Conservation (phyloP, 2,797 vertebrate genomes). For the Manis javanica region DNA sequence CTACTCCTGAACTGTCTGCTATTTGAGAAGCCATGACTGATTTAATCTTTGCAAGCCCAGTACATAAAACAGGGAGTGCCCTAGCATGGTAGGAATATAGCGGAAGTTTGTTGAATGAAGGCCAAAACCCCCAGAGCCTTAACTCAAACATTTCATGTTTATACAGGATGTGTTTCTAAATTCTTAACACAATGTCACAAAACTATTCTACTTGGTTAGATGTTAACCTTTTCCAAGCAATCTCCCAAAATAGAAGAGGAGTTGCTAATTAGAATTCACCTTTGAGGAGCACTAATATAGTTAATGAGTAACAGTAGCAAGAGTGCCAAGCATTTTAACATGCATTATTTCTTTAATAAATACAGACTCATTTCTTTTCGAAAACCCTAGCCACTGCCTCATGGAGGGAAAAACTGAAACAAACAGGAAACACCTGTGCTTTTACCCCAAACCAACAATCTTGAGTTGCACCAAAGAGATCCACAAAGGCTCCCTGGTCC, state of each 20-base stretch:
- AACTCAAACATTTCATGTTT: background rate
- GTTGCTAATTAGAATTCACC: background rate
- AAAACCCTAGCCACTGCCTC: background rate
- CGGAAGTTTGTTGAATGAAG: background rate
- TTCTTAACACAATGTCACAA: background rate
- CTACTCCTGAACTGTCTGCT: background rate
- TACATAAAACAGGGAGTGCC: background rate
- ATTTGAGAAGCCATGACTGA: background rate
- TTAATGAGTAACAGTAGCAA: constrained; percentile 5
- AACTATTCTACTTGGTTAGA: background rate
- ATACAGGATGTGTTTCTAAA: background rate
- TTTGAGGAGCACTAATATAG: background rate
- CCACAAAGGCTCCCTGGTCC: background rate
- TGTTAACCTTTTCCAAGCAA: background rate
- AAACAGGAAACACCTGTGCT: constrained; percentile 18
- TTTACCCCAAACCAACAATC: background rate
- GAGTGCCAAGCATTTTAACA: background rate
- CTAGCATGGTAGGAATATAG: background rate
- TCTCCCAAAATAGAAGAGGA: background rate
- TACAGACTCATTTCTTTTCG: background rate
- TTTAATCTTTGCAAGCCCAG: background rate
- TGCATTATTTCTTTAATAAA: constrained; percentile 34
- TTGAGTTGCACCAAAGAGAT: background rate
- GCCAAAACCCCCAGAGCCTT: background rate
- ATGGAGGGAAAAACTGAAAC: background rate